These are phyloP conservation scores for Perognathus longimembris DNA, from an alignment of 2,113 vertebrate genomes.

Conservation along the genomic window DNA sequence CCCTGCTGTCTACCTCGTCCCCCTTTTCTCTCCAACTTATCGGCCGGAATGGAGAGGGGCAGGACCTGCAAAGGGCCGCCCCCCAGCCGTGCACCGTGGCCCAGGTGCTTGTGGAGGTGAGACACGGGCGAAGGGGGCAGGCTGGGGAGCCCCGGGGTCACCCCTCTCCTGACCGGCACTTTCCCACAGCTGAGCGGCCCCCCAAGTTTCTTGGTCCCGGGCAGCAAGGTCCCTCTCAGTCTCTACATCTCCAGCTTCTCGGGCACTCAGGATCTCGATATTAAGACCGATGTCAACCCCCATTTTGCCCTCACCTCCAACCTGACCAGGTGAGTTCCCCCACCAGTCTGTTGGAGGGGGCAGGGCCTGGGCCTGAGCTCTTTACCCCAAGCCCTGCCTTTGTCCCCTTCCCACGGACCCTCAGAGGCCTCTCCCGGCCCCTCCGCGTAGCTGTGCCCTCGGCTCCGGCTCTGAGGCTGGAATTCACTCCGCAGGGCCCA, in stretches of 20 bases:
- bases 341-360: fast-evolving
- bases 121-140: background rate
- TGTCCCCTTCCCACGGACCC: background rate
- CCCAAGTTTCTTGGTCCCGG: conserved; percentile 54
- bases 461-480: background rate
- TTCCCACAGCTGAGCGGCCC: conserved; percentile 34
- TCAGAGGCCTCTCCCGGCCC: background rate
- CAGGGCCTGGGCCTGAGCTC: fast-evolving
- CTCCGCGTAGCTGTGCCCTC: fast-evolving
- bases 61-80: conserved; percentile 61
- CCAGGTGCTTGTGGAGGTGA: conserved; percentile 78
- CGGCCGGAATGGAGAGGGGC: conserved; percentile 82
- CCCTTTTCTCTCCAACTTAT: conserved; percentile 86
- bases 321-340: conserved; percentile 72
- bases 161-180: background rate
- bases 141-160: fast-evolving
- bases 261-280: conserved; percentile 51
- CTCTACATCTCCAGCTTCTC: conserved; percentile 69
- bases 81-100: conserved; percentile 67
- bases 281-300: conserved; percentile 57
- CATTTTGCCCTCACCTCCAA: conserved; percentile 64
- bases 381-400: background rate
- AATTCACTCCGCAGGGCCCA: conserved; percentile 77
- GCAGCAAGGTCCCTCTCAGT: conserved; percentile 57
- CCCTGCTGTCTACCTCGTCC: conserved; percentile 79